Evolutionary conservation across 1,140 invertebrate genomes (phyloP), one percentile per base, ranked within the genome.

Genomic region (Leucophenga varia): DNA sequence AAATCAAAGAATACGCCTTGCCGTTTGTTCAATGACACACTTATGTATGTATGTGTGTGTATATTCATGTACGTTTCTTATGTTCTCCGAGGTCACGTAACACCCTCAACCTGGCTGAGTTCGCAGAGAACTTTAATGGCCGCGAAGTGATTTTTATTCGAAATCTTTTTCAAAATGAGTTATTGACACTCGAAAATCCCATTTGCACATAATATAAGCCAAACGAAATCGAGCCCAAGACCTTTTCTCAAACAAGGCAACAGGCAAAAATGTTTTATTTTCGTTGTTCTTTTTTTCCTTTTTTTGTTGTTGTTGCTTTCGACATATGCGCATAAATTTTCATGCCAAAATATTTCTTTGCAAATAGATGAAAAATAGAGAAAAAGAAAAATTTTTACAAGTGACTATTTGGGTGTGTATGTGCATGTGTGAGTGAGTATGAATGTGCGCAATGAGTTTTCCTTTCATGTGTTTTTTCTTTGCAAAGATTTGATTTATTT

Each of bases 91-190:
- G n/a, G n/a, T n/a, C n/a, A n/a, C n/a, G n/a, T n/a, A n/a, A n/a
- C n/a, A n/a, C n/a, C n/a, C n/a, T n/a, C n/a, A n/a, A n/a, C n/a
- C n/a, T n/a, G n/a, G n/a, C n/a, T n/a, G n/a, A n/a, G n/a, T n/a
- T n/a, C n/a, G n/a, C n/a, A n/a, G n/a, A n/a, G n/a, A n/a, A n/a
- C n/a, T n/a, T n/a, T n/a, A 41, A 54, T 25, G 30, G 39, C 38
- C 49, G 28, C 41, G 45, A 39, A 39, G 63, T 63, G 61, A 65
- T 65, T 67, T 65, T 65, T 65, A 65, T 65, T 65, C 59, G 61
- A 65, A 67, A 63, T 65, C 67, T 61, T 65, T 65, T 55, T 56
- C 61, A 63, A 65, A 65, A 65, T 65, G 63, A 65, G 59, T 65
- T 65, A 65, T 65, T 67, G 63, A 54, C 53, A 44, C 61, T 58